Percentiles rank a stretch among this genome's conserved stretches.
phyloP scores from a whole-genome alignment of 2,888 invertebrate genomes.

The Philereme transversata region DNA sequence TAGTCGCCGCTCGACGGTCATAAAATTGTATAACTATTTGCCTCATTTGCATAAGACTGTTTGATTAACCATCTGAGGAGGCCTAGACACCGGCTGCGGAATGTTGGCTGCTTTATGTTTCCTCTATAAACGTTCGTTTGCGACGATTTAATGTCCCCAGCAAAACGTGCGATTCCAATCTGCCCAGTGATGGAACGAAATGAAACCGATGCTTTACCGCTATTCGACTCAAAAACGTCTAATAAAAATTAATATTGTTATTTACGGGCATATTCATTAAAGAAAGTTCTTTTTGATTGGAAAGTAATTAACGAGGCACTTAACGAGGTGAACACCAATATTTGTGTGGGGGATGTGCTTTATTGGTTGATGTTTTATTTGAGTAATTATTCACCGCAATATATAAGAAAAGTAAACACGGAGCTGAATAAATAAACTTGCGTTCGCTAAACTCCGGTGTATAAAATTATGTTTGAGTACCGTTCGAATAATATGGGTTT shows the following conservation, averaged over 20 bases:
- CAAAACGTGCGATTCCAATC: constrained; percentile 62
- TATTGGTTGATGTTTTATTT: constrained; percentile 6
- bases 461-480: background rate
- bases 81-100: constrained; percentile 56
- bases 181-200: constrained; percentile 55
- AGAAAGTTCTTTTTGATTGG: constrained; percentile 52
- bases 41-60: constrained; percentile 73
- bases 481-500: no score
- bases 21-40: constrained; percentile 68
- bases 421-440: background rate
- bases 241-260: constrained; percentile 66
- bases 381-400: constrained; percentile 1
- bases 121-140: constrained; percentile 61
- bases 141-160: constrained; percentile 58
- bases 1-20: constrained; percentile 51
- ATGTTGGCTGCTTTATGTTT: constrained; percentile 68
- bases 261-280: constrained; percentile 60
- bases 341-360: constrained; percentile 20
- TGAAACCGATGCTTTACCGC: constrained; percentile 58
- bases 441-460: background rate
- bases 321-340: constrained; percentile 44
- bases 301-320: constrained; percentile 56
- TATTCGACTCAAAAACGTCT: constrained; percentile 65
- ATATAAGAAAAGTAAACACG: background rate
- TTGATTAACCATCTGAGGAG: constrained; percentile 63